A percentile compares a stretch with the other conserved stretches of the same genome.
Conservation (phyloP, 2,888 invertebrate genomes). For the Caradrina kadenii region DNA sequence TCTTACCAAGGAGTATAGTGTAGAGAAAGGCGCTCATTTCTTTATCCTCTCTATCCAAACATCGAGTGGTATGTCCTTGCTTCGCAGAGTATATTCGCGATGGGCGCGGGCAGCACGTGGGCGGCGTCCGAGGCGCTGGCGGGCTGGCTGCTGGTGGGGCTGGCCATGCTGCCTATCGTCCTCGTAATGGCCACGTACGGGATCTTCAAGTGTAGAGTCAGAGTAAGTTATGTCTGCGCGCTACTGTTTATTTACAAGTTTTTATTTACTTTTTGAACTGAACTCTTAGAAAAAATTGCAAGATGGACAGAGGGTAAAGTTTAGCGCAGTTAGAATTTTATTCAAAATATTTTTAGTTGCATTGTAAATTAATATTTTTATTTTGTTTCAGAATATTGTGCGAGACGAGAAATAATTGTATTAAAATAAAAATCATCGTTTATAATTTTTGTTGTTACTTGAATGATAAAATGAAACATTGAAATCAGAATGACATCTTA, state of each 20-base stretch:
- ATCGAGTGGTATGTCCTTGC: too few species aligned
- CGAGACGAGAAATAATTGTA: constrained; percentile 76
- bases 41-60: too few species aligned
- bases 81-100: constrained; percentile 69
- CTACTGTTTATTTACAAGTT: background rate
- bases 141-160: constrained; percentile 74
- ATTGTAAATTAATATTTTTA: background rate
- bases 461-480: constrained; percentile 59
- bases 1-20: too few species aligned
- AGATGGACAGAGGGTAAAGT: too few species aligned
- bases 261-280: too few species aligned
- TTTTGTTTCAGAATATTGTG: constrained; percentile 83
- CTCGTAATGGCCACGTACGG: constrained; percentile 74
- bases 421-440: constrained; percentile 29
- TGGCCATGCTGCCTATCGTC: constrained; percentile 72
- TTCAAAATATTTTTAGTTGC: background rate
- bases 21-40: too few species aligned
- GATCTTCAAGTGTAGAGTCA: constrained; percentile 83
- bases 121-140: constrained; percentile 65
- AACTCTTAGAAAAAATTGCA: too few species aligned
- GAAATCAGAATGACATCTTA: constrained; percentile 86
- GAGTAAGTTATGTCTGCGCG: constrained; percentile 71
- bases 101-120: constrained; percentile 66
- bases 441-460: constrained; percentile 28
- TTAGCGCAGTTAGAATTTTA: too few species aligned